Base-by-base conservation (phyloP, 2,113 vertebrate species). In the Oreotrochilus melanogaster region DNA sequence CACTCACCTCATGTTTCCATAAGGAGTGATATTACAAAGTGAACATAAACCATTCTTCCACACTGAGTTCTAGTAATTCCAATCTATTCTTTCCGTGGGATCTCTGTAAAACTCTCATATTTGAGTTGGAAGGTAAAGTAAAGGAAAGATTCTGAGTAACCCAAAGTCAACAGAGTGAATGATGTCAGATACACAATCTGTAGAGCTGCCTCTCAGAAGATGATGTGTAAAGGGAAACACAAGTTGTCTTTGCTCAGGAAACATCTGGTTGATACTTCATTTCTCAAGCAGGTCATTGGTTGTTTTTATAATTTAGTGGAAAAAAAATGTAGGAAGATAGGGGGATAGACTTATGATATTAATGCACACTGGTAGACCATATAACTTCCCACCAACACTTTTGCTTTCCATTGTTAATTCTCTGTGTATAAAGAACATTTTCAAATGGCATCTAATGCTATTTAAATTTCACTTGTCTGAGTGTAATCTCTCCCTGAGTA, bases 191-290 rank as follows among this genome's bases (percentile, higher is more conserved):
- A 5, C 1, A 10, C 47, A 83, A 51, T 61, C 57, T 81, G 72
- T 82, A 95, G 60, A 35, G 70, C 69, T 89, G 78, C 83, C 90
- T 78, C 96, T 93, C 88, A 43, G 95, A 97, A 98, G 97, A 95
- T 98, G 97, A 92, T 95, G 89, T 89, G 89, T 79, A 65, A 97
- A 89, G 97, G 98, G 97, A 98, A 98, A 96, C 67, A 48, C 83
- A 86, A 15, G 45, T 95, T 96, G 88, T 95, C 96, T 97, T 92
- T 97, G 96, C 71, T 97, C 98, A 98, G 98, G 98, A 98, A 98
- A 98, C 98, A 98, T 96, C 98, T 98, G 98, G 91, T 50, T 78
- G 95, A 95, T 96, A 90, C 91, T 93, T 96, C 42, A 94, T 89
- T 97, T 93, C 96, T 97, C 96, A 89, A 79, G 86, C 76, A 61